Evolutionary conservation across 2,888 invertebrate genomes (phyloP).

Genomic region (Nasonovia ribisnigri): DNA sequence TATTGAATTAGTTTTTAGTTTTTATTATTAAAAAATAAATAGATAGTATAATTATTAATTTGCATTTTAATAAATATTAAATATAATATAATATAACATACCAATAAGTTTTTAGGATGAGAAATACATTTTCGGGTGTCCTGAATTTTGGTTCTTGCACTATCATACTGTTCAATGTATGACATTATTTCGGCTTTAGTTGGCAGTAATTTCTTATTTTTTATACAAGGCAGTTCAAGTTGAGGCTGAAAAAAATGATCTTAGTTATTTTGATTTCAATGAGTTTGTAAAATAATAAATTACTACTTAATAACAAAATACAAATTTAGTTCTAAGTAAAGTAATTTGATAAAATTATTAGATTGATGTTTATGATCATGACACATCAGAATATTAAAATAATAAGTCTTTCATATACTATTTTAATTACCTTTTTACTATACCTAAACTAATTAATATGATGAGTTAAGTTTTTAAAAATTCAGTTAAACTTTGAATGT

Average conservation of each 20-base stretch:
- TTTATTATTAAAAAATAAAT: neutral
- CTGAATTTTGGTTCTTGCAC: slow-evolving; percentile 30
- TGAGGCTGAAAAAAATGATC: slow-evolving; percentile 38
- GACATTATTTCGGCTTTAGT: slow-evolving; percentile 63
- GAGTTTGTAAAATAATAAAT: neutral
- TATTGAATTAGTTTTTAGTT: neutral
- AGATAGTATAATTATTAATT: neutral
- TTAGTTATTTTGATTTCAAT: neutral
- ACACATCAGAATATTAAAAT: neutral
- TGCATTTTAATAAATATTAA: neutral
- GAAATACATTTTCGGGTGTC: slow-evolving; percentile 26
- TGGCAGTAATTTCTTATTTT: slow-evolving; percentile 53
- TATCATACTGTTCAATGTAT: slow-evolving; percentile 60
- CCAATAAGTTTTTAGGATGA: slow-evolving; percentile 41
- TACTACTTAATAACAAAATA: neutral
- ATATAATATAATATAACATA: neutral
- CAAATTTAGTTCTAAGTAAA: neutral
- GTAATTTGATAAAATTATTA: neutral
- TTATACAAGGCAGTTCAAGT: slow-evolving; percentile 38
- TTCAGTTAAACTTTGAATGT: no score
- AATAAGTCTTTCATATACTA: neutral
- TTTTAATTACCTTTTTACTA: neutral
- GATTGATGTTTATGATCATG: neutral
- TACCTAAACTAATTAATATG: neutral
- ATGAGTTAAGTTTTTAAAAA: neutral